phyloP scores from a whole-genome alignment of 2,888 invertebrate species.

The Boloria selene region DNA sequence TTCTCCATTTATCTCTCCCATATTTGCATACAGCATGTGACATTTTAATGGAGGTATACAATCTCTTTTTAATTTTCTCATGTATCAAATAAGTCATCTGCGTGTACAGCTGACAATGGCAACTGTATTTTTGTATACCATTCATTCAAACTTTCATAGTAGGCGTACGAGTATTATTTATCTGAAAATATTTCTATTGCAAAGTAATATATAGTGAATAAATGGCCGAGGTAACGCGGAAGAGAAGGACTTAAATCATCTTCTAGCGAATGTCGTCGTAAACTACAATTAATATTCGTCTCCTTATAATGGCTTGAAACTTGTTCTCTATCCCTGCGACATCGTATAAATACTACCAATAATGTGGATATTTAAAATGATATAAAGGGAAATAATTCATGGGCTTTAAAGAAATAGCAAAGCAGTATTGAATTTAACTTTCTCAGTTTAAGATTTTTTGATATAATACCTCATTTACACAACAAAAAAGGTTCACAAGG shows the following conservation, averaged over 20 bases:
- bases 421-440: no score
- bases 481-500: conserved; percentile 32
- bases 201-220: conserved; percentile 27
- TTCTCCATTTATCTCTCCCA: conserved; percentile 39
- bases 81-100: conserved; percentile 39
- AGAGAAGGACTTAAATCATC: conserved; percentile 40
- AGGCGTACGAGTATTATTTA: conserved; percentile 23
- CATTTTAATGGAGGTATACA: conserved; percentile 43
- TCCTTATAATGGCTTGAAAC: conserved; percentile 34
- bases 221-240: conserved; percentile 39
- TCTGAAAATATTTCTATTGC: conserved; percentile 24
- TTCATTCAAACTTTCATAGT: conserved; percentile 12
- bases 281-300: conserved; percentile 42
- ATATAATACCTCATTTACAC: not conserved
- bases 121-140: conserved; percentile 27
- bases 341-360: conserved; percentile 27
- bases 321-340: conserved; percentile 30
- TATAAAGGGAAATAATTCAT: not conserved
- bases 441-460: not conserved
- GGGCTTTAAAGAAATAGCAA: no score
- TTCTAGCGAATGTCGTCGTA: conserved; percentile 41
- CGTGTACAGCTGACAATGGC: conserved; percentile 26
- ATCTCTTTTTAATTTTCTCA: conserved; percentile 38
- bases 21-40: conserved; percentile 42
- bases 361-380: conserved; percentile 10